Conservation (phyloP, 92 coral and sea anemone species). For the Porites cylindrica region DNA sequence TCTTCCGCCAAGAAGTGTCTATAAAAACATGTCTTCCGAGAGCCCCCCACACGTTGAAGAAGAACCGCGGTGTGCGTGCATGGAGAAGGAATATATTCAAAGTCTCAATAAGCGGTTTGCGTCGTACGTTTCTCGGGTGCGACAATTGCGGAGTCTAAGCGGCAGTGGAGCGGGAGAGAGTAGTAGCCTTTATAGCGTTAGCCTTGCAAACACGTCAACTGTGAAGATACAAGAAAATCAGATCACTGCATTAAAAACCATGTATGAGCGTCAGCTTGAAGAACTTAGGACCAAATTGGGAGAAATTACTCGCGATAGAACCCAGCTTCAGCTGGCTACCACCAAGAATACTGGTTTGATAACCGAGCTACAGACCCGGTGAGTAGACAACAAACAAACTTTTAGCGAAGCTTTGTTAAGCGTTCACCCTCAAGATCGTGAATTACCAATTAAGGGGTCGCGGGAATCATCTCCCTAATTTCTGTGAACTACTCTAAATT, state of each 20-base stretch:
- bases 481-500: no score
- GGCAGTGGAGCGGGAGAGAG: slow-evolving; percentile 77
- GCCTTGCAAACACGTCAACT: slow-evolving; percentile 84
- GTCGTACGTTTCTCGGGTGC: slow-evolving; percentile 92
- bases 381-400: slow-evolving; percentile 21
- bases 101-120: slow-evolving; percentile 94
- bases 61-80: slow-evolving; percentile 64
- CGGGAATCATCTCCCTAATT: no score
- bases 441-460: no score
- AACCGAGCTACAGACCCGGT: slow-evolving; percentile 92
- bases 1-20: not conserved
- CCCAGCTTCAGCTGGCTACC: slow-evolving; percentile 88
- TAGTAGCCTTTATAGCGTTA: slow-evolving; percentile 49
- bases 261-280: slow-evolving; percentile 93
- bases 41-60: slow-evolving; percentile 60
- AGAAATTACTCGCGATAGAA: slow-evolving; percentile 87
- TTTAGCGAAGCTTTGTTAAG: no score
- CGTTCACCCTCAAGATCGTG: no score
- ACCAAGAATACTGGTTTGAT: slow-evolving; percentile 92
- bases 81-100: slow-evolving; percentile 88
- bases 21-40: slow-evolving; percentile 56
- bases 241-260: slow-evolving; percentile 81
- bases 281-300: slow-evolving; percentile 87
- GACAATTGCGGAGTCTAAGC: slow-evolving; percentile 91
- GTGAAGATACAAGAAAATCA: slow-evolving; percentile 89